Base-by-base conservation (phyloP, 1,140 invertebrate species). In the Caerostris extrusa region DNA sequence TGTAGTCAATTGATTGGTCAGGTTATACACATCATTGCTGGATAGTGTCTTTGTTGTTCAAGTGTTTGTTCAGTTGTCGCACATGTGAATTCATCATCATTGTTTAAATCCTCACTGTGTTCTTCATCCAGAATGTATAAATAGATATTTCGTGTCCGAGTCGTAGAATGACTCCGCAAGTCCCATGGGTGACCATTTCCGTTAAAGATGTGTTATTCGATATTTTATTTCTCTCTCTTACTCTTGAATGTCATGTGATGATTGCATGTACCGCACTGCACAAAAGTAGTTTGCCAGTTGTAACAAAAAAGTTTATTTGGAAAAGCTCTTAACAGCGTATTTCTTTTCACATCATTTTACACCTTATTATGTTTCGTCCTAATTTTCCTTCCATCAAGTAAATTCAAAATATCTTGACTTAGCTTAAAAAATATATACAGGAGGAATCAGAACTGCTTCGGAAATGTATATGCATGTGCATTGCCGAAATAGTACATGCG, bases 81-180 rank as follows among this genome's bases (percentile, higher is more conserved):
- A 88, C 86, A 88, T 88, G 60, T 88, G 86, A 64, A 57, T 55
- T 64, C 86, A 88, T 88, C 86, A 7, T 88, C 61, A 83, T 83
- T 57, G 86, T 88, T 83, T 61, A 88, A 88, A 64, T 88, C 50
- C 3, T 88, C 61, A 88, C 64, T n/a, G 7, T n/a, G 67, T 71
- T 53, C 34, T 12, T 87, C 60, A 61, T 50, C 53, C 7, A 87
- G 57, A 90, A 90, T 90, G 88, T 90, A 56, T 90, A 60, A 67
- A 77, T 90, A 71, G 71, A 56, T 77, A 90, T 77, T 69, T 90
- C 60, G 67, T 90, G 88, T 71, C 56, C n/a, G 67, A 90, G 53
- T 53, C 71, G 88, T 90, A 90, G 67, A 90, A 19, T 90, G 19
- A 57, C 50, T 77, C 58, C 6, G 19, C 12, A 7, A 61, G 17